A percentile compares a stretch with the other conserved stretches of the same genome.
Evolutionary conservation across 2,888 invertebrate species (phyloP).

Genomic region (Candidula unifasciata): DNA sequence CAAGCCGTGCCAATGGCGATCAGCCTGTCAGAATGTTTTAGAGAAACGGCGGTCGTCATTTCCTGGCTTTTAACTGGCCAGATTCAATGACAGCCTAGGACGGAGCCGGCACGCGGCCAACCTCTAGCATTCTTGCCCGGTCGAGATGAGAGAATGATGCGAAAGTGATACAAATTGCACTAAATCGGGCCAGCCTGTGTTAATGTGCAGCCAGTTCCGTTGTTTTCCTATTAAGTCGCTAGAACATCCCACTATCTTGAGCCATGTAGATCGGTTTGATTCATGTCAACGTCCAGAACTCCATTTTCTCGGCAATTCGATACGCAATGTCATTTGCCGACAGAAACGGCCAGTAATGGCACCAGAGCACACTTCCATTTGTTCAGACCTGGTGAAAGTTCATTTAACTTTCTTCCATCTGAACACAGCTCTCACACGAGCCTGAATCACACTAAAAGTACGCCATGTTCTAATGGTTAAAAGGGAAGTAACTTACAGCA

Average conservation of each 20-base stretch:
- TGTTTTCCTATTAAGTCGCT: conserved; percentile 44
- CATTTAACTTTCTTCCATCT: conserved; percentile 11
- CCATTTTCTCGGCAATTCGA: conserved; percentile 49
- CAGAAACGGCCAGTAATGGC: conserved; percentile 36
- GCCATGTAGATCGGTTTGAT: conserved; percentile 42
- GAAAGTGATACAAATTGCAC: conserved; percentile 49
- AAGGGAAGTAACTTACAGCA: conserved; percentile 18
- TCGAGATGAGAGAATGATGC: conserved; percentile 25
- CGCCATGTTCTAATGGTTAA: not conserved
- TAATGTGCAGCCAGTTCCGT: conserved; percentile 43
- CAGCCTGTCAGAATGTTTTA: conserved; percentile 32
- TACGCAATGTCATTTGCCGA: conserved; percentile 44
- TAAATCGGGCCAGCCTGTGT: conserved; percentile 33
- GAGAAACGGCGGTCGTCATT: conserved; percentile 43
- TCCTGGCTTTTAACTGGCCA: conserved; percentile 46
- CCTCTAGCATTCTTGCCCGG: not conserved
- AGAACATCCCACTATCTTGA: conserved; percentile 23
- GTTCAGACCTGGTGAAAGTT: not conserved
- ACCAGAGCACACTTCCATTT: conserved; percentile 36
- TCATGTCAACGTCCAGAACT: conserved; percentile 27
- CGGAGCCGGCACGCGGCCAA: conserved; percentile 26
- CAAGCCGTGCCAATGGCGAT: conserved; percentile 4
- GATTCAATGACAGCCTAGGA: conserved; percentile 36
- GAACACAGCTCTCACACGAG: not conserved
- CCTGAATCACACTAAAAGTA: no score